phyloP scores from a whole-genome alignment of 2,888 invertebrate genomes.

The Drosophila suboccidentalis region DNA sequence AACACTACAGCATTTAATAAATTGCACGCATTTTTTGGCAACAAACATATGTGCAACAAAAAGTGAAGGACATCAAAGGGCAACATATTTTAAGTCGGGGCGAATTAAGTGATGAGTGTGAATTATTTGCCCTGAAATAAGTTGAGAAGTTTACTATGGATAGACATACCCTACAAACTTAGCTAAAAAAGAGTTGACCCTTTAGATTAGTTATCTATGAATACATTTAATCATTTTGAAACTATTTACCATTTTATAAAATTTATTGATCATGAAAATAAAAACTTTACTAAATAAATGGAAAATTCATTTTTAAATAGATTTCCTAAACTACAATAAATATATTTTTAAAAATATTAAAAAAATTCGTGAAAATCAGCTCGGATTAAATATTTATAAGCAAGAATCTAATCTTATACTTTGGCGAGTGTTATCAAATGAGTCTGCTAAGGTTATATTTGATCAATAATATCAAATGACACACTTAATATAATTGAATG shows the following conservation, averaged over 20 bases:
- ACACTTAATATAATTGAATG: constrained; percentile 6
- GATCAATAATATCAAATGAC: constrained; percentile 9
- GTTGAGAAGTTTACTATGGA: background rate
- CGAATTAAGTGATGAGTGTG: constrained; percentile 12
- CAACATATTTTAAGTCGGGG: constrained; percentile 4
- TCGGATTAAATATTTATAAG: too few relatives aligned
- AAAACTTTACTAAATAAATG: too few relatives aligned
- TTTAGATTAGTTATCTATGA: background rate
- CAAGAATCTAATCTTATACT: too few relatives aligned
- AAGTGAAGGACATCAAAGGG: constrained; percentile 22
- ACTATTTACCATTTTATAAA: too few relatives aligned
- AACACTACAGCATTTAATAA: constrained; percentile 36
- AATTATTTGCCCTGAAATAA: constrained; percentile 20
- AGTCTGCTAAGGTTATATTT: background rate
- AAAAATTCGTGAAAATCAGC: too few relatives aligned
- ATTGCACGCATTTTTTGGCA: constrained; percentile 25
- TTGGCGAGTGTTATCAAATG: background rate
- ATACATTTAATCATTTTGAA: too few relatives aligned
- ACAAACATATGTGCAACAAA: constrained; percentile 15
- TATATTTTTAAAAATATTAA: too few relatives aligned
- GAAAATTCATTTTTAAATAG: too few relatives aligned
- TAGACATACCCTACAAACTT: background rate
- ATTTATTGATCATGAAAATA: too few relatives aligned
- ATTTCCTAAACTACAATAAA: too few relatives aligned
- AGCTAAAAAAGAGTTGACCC: background rate